Evolutionary conservation across 2,113 vertebrate species (phyloP), one percentile per base, ranked within the genome.

Genomic region (Philantomba maxwellii): DNA sequence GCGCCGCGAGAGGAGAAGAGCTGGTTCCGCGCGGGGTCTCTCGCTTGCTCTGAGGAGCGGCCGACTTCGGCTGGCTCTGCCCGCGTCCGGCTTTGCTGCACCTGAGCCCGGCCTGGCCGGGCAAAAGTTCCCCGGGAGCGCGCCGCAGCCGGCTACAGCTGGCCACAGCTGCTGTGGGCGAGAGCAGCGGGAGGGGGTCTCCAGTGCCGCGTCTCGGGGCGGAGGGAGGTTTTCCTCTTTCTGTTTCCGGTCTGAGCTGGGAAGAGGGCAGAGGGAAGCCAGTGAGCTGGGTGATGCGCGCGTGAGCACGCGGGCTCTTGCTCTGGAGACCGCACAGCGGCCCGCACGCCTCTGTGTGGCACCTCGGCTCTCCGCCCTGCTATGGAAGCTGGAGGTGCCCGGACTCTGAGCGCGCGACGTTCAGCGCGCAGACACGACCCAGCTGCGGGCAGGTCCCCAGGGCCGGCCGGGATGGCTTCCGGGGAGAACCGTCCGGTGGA

Each of bases 51-150:
- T 0, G n/a, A 58, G 82, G 75, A 60, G 58, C 7, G 55, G 36
- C 21, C 13, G 33, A 55, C 53, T 93, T 39, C 19, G 39, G 45
- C 49, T 80, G 39, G 49, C 70, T 80, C 39, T 60, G 64, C 13
- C 58, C 2, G 57, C 83, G 39, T 57, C 93, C 3, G 6, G 28
- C 36, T 53, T 23, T 28, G 43, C 81, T 9, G 60, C 45, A 60
- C 66, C 91, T 89, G 94, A 64, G 84, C 64, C 64, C 1, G 70
- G 80, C 64, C 64, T 2, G 70, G 87, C 87, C 95, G 25, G 49
- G 94, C 94, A 81, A 92, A 98, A 98, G 97, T 97, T 98, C 70
- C 95, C 81, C 17, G 83, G 94, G 86, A 91, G 70, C 58, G 87
- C 51, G 39, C 45, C 4, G 53, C 43, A n/a, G 33, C 55, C 2